Evolutionary conservation across 2,797 vertebrate species (phyloP).

Genomic region (Enteromius argenteus): DNA sequence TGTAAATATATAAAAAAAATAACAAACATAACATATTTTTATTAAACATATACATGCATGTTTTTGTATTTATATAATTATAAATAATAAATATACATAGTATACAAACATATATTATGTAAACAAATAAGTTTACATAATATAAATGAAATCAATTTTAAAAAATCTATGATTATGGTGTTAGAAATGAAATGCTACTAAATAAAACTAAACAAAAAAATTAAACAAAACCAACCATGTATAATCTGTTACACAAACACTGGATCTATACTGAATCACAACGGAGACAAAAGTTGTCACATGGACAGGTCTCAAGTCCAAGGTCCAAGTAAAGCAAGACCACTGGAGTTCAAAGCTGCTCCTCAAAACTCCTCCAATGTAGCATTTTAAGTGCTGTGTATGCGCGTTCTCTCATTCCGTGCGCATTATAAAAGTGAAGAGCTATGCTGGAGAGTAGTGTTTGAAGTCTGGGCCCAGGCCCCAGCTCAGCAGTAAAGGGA

Average conservation of each 20-base stretch:
- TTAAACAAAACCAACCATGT: not conserved
- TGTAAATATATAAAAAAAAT: no score
- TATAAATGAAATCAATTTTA: no score
- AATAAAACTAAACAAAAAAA: no score
- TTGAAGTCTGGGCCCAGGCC: conserved; percentile 79
- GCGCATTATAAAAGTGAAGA: conserved; percentile 54
- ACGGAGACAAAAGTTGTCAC: not conserved
- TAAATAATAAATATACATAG: no score
- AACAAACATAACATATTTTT: no score
- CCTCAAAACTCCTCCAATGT: not conserved
- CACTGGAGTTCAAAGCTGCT: not conserved
- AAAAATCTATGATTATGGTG: no score
- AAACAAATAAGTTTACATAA: no score
- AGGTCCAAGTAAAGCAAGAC: conserved; percentile 8
- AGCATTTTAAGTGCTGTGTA: conserved; percentile 17
- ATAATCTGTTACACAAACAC: not conserved
- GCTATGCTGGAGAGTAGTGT: conserved; percentile 68
- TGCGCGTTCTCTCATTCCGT: conserved; percentile 21
- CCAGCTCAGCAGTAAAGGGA: conserved; percentile 74
- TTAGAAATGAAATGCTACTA: no score
- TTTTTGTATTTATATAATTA: no score
- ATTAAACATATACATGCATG: no score
- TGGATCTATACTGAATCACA: not conserved
- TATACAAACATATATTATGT: no score
- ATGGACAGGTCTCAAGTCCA: not conserved